Evolutionary conservation across 2,113 vertebrate species (phyloP).

Genomic region (Platysternon megacephalum): DNA sequence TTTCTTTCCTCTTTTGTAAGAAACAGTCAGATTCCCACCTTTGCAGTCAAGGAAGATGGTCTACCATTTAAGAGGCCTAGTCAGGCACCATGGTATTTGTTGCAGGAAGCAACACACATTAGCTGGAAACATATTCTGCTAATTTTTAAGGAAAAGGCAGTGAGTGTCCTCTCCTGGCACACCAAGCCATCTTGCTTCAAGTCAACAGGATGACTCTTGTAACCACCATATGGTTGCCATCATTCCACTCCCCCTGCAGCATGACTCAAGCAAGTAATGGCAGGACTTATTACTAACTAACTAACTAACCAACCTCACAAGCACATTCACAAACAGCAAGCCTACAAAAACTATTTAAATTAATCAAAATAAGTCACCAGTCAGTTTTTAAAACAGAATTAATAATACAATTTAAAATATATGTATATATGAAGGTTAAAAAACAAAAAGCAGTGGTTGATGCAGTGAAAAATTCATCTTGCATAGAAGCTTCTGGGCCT

Average conservation of each 20-base stretch:
- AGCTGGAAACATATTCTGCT: neutral
- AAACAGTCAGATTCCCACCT: neutral
- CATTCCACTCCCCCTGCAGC: neutral
- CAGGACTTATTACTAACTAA: neutral
- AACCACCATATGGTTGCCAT: neutral
- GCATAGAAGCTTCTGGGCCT: neutral
- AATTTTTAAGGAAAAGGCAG: neutral
- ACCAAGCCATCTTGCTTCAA: neutral
- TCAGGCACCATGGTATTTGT: neutral
- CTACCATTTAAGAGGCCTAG: neutral
- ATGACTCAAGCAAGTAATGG: neutral
- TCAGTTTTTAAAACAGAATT: neutral
- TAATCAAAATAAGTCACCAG: neutral
- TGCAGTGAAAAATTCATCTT: neutral
- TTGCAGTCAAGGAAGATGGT: neutral
- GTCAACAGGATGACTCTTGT: neutral
- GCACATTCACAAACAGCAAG: neutral
- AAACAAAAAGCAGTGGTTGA: neutral
- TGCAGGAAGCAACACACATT: neutral
- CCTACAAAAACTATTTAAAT: neutral
- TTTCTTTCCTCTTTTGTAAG: neutral
- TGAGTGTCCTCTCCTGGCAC: neutral
- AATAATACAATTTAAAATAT: neutral
- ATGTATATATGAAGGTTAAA: neutral
- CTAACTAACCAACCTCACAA: neutral